phyloP scores from a whole-genome alignment of 1,140 invertebrate genomes.

The Halictus rubicundus region DNA sequence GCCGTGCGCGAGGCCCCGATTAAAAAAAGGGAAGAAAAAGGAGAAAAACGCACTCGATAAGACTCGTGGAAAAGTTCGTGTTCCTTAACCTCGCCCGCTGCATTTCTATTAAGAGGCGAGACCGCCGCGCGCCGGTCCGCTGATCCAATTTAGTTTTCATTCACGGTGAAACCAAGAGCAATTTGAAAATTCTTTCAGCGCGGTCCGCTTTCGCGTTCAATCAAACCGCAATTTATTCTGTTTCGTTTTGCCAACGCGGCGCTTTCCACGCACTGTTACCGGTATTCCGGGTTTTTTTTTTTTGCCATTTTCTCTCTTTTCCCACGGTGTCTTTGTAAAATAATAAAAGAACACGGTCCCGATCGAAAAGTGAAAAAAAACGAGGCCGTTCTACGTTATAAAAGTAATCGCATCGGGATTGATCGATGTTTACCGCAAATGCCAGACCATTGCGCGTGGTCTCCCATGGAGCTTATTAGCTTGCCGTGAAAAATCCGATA shows the following conservation, averaged over 20 bases:
- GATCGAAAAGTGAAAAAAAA: too few species aligned
- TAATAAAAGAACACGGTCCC: too few species aligned
- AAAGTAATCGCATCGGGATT: too few species aligned
- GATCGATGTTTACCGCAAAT: too few species aligned
- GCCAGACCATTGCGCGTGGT: too few species aligned
- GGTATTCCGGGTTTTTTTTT: background rate
- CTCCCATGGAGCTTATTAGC: too few species aligned
- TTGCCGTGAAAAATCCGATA: too few species aligned
- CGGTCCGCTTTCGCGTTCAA: conserved; percentile 12
- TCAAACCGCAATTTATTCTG: conserved; percentile 27
- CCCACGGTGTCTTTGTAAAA: background rate
- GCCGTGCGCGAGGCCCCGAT: conserved; percentile 24
- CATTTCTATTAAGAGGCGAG: conserved; percentile 34
- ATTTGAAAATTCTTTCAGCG: conserved; percentile 33
- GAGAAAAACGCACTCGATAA: conserved; percentile 35
- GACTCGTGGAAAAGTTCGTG: conserved; percentile 41
- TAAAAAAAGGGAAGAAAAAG: too few species aligned
- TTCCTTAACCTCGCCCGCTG: conserved; percentile 36
- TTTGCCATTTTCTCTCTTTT: background rate
- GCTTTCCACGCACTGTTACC: background rate
- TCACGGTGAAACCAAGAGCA: conserved; percentile 13
- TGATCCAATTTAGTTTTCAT: conserved; percentile 45
- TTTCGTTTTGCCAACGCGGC: background rate
- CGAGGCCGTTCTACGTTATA: too few species aligned
- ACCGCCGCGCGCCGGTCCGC: background rate